phyloP scores from a whole-genome alignment of 2,888 invertebrate species.

The Drosophila falleni region DNA sequence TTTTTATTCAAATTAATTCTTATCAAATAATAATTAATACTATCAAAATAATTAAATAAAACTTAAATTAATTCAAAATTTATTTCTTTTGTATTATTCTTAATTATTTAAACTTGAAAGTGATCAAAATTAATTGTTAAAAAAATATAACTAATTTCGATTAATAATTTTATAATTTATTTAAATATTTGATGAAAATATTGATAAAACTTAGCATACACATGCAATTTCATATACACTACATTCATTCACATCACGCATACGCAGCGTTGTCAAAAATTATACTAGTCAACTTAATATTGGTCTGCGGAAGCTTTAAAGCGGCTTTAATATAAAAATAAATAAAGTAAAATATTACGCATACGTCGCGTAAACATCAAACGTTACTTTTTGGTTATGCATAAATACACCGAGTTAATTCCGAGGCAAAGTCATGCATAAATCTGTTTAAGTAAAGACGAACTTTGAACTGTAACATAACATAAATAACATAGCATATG shows the following conservation, averaged over 20 bases:
- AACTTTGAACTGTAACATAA: constrained; percentile 43
- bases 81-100: no score
- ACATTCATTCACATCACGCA: constrained; percentile 67
- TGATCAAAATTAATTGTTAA: no score
- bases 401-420: constrained; percentile 8
- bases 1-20: no score
- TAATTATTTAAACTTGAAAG: no score
- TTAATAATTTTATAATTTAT: no score
- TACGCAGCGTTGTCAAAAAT: constrained; percentile 57
- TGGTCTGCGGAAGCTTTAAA: constrained; percentile 12
- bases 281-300: constrained; percentile 70
- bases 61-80: no score
- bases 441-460: constrained; percentile 33
- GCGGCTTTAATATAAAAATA: not conserved
- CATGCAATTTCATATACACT: not conserved
- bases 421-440: constrained; percentile 21
- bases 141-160: no score
- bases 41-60: no score
- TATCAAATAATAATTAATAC: no score
- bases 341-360: constrained; percentile 3
- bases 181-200: no score
- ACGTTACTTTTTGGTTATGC: not conserved
- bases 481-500: constrained; percentile 59
- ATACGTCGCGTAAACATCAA: constrained; percentile 6
- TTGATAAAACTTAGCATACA: not conserved